These are phyloP conservation scores for Corythornis madagascariensis DNA, from an alignment of 2,113 vertebrate species.

Conservation along the genomic window DNA sequence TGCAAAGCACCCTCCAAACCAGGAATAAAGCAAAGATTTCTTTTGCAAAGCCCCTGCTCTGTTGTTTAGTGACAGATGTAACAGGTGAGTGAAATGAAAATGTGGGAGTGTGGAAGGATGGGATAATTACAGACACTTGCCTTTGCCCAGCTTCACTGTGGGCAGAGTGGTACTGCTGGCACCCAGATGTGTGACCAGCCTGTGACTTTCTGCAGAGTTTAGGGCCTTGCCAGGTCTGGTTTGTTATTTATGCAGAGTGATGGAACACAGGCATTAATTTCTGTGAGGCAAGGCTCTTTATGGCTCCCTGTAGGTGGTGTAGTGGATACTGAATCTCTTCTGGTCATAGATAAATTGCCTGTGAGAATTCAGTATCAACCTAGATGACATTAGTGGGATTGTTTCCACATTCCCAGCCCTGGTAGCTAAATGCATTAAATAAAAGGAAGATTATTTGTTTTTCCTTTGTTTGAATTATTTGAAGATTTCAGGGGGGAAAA, in stretches of 20 bases:
- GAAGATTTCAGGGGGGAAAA: not conserved
- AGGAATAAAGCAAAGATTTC: not conserved
- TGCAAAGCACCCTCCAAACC: not conserved
- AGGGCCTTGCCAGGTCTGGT: not conserved
- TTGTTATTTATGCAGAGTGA: not conserved
- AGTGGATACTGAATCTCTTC: not conserved
- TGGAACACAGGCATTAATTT: not conserved
- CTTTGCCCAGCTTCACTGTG: not conserved
- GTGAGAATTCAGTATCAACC: not conserved
- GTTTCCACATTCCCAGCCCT: not conserved
- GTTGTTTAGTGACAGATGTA: not conserved
- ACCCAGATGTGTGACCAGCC: not conserved
- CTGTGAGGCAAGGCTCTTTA: not conserved
- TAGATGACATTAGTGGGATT: not conserved
- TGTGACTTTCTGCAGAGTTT: not conserved
- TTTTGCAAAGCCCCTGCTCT: not conserved
- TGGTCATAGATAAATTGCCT: not conserved
- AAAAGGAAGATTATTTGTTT: slow-evolving; percentile 20
- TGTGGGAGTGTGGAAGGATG: not conserved
- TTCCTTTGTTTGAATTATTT: not conserved
- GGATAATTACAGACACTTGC: not conserved
- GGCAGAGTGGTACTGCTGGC: not conserved
- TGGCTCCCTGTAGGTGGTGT: not conserved
- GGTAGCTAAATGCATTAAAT: not conserved
- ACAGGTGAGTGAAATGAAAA: not conserved